Conservation (phyloP, 2,113 vertebrate genomes). For the Crotophaga sulcirostris region DNA sequence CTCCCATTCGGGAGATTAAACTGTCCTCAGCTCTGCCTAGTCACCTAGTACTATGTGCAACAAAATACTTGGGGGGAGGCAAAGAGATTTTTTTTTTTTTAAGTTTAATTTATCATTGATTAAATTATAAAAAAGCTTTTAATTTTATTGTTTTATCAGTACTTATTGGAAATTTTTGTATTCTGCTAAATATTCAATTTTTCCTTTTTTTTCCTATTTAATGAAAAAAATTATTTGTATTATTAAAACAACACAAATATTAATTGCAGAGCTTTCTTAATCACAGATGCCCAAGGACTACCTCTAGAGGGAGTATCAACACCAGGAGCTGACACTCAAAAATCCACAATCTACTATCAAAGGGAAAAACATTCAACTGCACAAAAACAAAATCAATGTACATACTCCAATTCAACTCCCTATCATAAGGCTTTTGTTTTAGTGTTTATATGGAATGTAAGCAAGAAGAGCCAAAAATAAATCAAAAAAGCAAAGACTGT, state of each 20-base stretch:
- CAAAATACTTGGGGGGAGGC: too few relatives aligned
- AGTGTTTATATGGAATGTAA: neutral
- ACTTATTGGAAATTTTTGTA: neutral
- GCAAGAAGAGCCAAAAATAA: neutral
- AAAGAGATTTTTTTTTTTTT: too few relatives aligned
- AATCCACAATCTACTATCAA: neutral
- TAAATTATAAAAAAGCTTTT: neutral
- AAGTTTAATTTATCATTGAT: neutral
- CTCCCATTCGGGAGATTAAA: neutral
- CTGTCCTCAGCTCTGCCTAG: neutral
- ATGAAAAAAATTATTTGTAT: neutral
- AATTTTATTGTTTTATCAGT: neutral
- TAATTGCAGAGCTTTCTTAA: neutral
- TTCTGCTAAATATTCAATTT: neutral
- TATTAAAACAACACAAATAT: neutral
- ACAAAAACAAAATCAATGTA: neutral
- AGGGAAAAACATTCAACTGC: neutral
- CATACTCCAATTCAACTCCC: neutral
- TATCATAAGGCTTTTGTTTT: neutral
- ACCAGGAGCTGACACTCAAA: neutral
- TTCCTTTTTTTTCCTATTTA: neutral
- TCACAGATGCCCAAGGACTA: neutral
- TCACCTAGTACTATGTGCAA: neutral
- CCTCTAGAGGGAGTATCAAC: conserved; percentile 53
- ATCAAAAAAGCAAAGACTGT: neutral